These are phyloP conservation scores for Melieria omissa DNA, from an alignment of 2,888 invertebrate genomes.

Conservation along the genomic window DNA sequence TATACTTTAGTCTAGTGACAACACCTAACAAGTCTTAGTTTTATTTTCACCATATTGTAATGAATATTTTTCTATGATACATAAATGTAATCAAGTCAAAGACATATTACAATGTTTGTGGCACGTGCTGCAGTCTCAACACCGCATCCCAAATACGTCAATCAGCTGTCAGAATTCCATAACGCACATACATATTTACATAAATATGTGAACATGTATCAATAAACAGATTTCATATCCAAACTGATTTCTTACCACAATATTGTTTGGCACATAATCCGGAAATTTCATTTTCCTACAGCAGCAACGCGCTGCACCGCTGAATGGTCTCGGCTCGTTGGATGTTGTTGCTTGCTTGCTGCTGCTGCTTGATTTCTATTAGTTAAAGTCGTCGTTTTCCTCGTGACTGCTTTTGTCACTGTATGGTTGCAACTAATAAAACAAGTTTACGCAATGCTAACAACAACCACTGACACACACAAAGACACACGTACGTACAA, in stretches of 20 bases:
- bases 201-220: no score
- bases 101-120: no score
- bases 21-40: no score
- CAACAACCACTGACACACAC: not conserved
- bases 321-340: not conserved
- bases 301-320: not conserved
- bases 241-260: conserved; percentile 54
- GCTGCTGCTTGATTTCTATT: not conserved
- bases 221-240: no score
- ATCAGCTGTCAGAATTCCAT: no score
- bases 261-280: conserved; percentile 64
- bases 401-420: not conserved
- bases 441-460: not conserved
- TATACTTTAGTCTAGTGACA: no score
- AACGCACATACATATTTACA: no score
- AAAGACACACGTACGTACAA: not conserved
- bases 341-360: conserved; percentile 3
- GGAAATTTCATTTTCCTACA: conserved; percentile 61
- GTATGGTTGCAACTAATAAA: conserved; percentile 7
- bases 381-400: not conserved
- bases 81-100: no score
- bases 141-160: no score
- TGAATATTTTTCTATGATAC: no score
- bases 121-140: no score
- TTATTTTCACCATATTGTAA: no score